Conservation (phyloP, 2,797 vertebrate species). For the Syndactyla subalaris region DNA sequence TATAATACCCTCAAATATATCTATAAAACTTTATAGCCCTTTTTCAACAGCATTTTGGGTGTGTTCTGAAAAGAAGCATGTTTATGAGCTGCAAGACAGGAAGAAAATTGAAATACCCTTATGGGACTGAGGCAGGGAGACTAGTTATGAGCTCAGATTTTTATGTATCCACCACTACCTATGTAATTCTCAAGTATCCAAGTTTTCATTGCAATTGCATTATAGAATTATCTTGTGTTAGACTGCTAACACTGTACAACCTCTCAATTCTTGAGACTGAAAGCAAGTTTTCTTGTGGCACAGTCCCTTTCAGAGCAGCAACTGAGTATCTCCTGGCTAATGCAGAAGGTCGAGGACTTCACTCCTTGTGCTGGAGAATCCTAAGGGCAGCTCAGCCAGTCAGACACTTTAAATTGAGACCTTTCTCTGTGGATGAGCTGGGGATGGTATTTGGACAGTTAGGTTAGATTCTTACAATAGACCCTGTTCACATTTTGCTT, state of each 20-base stretch:
- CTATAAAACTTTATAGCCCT: constrained; percentile 76
- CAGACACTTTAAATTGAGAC: background rate
- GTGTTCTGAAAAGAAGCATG: constrained; percentile 72
- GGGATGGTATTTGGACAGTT: background rate
- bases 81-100: constrained; percentile 74
- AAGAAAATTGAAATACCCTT: constrained; percentile 74
- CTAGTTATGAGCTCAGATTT: constrained; percentile 2
- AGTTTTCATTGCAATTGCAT: constrained; percentile 8
- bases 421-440: background rate
- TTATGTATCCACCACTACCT: constrained; percentile 20
- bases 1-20: constrained; percentile 68
- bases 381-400: background rate
- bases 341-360: background rate
- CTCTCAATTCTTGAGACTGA: background rate
- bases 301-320: background rate
- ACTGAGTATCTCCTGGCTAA: background rate
- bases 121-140: constrained; percentile 40
- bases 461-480: background rate
- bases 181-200: constrained; percentile 4
- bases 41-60: constrained; percentile 72
- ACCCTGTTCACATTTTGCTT: background rate
- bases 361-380: background rate
- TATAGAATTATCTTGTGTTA: background rate
- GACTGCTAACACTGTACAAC: background rate
- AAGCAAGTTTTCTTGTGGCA: background rate